Evolutionary conservation across 2,113 vertebrate species (phyloP).

Genomic region (Gnathonemus longibarbis): DNA sequence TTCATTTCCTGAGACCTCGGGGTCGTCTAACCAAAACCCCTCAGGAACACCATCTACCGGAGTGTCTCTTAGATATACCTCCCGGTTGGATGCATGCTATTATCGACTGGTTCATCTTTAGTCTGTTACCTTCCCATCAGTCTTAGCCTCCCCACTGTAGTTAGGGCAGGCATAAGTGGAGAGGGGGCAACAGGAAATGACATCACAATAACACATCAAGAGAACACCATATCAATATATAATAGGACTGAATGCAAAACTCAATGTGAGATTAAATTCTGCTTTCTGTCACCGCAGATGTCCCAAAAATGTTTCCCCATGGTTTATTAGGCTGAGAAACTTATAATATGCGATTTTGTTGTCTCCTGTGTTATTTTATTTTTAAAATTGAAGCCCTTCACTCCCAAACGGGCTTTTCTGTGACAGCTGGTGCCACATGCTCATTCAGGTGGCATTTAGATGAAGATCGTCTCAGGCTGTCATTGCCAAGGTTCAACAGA

Average conservation of each 20-base stretch:
- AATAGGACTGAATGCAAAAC: neutral
- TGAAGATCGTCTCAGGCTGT: neutral
- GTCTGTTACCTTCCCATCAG: neutral
- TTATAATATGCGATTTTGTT: conserved; percentile 27
- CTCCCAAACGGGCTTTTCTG: conserved; percentile 29
- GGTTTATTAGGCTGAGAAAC: conserved; percentile 27
- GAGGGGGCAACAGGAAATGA: neutral
- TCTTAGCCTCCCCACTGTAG: neutral
- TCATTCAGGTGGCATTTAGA: conserved; percentile 25
- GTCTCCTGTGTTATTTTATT: conserved; percentile 18
- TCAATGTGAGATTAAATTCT: neutral
- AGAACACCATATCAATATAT: neutral
- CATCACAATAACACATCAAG: neutral
- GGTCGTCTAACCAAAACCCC: neutral
- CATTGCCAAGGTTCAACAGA: conserved; percentile 16
- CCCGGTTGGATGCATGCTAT: conserved; percentile 12
- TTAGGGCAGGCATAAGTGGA: neutral
- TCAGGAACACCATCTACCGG: conserved; percentile 20
- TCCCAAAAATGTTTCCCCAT: conserved; percentile 37
- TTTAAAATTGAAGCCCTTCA: conserved; percentile 20
- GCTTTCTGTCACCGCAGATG: conserved; percentile 15
- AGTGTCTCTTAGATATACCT: conserved; percentile 37
- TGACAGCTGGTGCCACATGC: conserved; percentile 11
- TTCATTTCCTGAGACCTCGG: conserved; percentile 6
- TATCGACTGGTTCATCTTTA: neutral